phyloP scores from a whole-genome alignment of 37 sponge, comb jelly and placozoan species.

The Mnemiopsis leidyi region DNA sequence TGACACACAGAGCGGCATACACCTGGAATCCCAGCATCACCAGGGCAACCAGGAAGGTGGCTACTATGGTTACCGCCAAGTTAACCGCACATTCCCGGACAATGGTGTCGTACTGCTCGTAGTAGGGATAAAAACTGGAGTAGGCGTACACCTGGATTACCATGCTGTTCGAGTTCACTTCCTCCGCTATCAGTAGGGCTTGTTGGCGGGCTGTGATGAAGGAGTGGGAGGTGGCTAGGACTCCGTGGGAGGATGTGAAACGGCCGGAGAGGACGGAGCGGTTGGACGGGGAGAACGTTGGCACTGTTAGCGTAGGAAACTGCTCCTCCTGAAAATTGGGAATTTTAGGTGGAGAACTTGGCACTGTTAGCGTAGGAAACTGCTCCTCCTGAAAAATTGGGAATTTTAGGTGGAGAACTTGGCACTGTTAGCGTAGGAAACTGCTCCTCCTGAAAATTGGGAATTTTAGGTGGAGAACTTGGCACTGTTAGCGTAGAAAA shows the following conservation, averaged over 20 bases:
- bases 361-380: constrained; percentile 29
- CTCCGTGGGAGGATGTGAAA: constrained; percentile 57
- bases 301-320: constrained; percentile 29
- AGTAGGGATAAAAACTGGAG: constrained; percentile 42
- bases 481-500: background rate
- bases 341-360: background rate
- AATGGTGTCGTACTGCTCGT: constrained; percentile 59
- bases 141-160: constrained; percentile 46
- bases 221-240: constrained; percentile 15
- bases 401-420: constrained; percentile 2
- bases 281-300: constrained; percentile 5
- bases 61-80: background rate
- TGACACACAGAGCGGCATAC: constrained; percentile 8
- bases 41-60: constrained; percentile 3
- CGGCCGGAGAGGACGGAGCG: background rate
- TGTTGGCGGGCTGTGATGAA: constrained; percentile 57
- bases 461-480: background rate
- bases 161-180: constrained; percentile 38
- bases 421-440: constrained; percentile 15
- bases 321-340: constrained; percentile 62
- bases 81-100: background rate
- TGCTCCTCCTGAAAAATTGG: constrained; percentile 62
- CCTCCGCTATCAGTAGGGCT: constrained; percentile 1
- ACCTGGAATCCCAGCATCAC: background rate
- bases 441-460: too few species aligned